Percentiles rank a stretch among this genome's conserved stretches.
Evolutionary conservation across 2,888 invertebrate genomes (phyloP).

Genomic region (Dexiosoma caninum): DNA sequence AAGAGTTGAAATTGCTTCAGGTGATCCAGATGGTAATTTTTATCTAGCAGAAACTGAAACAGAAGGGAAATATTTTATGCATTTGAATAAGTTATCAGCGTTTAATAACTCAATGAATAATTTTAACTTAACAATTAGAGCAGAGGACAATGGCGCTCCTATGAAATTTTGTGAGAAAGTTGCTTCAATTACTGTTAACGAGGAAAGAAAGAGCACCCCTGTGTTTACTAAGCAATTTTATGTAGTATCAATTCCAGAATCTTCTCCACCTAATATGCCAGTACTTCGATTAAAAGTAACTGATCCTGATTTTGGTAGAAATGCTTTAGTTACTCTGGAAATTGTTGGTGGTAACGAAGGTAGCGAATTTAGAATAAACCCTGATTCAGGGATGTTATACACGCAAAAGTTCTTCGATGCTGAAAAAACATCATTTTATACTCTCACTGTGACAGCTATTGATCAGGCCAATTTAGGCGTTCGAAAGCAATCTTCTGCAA

Average conservation of each 20-base stretch:
- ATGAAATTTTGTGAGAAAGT: constrained; percentile 87
- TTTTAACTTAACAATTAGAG: constrained; percentile 92
- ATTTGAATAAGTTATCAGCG: constrained; percentile 79
- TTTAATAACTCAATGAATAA: constrained; percentile 81
- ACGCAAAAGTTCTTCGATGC: constrained; percentile 90
- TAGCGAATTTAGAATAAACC: constrained; percentile 91
- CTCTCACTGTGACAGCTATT: constrained; percentile 91
- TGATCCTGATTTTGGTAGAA: constrained; percentile 89
- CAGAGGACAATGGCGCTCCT: constrained; percentile 89
- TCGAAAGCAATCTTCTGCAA: constrained; percentile 91
- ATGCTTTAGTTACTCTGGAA: constrained; percentile 90
- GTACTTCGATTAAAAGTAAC: constrained; percentile 91
- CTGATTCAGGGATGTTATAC: constrained; percentile 92
- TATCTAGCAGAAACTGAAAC: constrained; percentile 83
- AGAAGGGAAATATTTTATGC: constrained; percentile 87
- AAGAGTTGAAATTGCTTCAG: constrained; percentile 89
- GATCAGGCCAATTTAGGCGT: constrained; percentile 91
- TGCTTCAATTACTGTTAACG: constrained; percentile 88
- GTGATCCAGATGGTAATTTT: constrained; percentile 94
- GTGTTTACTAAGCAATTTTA: constrained; percentile 92
- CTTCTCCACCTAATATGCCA: constrained; percentile 92
- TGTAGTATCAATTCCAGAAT: constrained; percentile 91
- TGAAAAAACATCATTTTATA: constrained; percentile 89
- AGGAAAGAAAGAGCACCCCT: constrained; percentile 91
- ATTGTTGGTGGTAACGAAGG: constrained; percentile 95